These are phyloP conservation scores for Octodon degus DNA, from an alignment of 2,113 vertebrate species.

Conservation along the genomic window DNA sequence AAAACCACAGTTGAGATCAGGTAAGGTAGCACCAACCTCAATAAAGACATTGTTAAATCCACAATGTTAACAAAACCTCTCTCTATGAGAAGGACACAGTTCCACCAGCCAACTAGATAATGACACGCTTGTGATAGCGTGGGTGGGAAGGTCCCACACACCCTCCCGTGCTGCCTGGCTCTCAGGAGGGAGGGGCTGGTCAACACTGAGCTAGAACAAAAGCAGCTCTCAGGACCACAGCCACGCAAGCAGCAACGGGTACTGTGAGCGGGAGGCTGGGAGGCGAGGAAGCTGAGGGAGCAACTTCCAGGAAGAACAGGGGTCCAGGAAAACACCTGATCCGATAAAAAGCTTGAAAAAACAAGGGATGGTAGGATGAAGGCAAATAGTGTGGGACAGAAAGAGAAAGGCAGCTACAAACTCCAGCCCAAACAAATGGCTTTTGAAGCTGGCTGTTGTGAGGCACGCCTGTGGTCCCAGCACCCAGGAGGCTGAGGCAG, in stretches of 20 bases:
- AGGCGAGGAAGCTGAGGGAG: neutral
- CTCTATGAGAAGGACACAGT: neutral
- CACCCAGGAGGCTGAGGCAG: too few species aligned
- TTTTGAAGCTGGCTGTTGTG: neutral
- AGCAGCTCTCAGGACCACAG: neutral
- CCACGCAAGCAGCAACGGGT: neutral
- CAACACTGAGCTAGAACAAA: neutral
- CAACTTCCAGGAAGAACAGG: too few species aligned
- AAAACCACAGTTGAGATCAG: neutral
- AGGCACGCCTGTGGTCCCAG: too few species aligned
- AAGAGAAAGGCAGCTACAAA: conserved; percentile 6
- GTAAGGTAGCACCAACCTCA: neutral
- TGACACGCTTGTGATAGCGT: rapidly evolving
- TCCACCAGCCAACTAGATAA: too few species aligned
- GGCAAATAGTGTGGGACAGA: neutral
- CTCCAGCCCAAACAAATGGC: neutral
- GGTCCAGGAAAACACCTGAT: too few species aligned
- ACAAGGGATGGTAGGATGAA: neutral
- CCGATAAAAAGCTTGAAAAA: neutral
- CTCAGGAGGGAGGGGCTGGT: too few species aligned
- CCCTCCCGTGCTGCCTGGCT: neutral
- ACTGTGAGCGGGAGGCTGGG: neutral
- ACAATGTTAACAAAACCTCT: neutral
- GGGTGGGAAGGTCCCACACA: neutral
- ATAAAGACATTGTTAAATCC: neutral